Evolutionary conservation across 2,113 vertebrate genomes (phyloP), one percentile per base, ranked within the genome.

Genomic region (Paraplagusia blochii): DNA sequence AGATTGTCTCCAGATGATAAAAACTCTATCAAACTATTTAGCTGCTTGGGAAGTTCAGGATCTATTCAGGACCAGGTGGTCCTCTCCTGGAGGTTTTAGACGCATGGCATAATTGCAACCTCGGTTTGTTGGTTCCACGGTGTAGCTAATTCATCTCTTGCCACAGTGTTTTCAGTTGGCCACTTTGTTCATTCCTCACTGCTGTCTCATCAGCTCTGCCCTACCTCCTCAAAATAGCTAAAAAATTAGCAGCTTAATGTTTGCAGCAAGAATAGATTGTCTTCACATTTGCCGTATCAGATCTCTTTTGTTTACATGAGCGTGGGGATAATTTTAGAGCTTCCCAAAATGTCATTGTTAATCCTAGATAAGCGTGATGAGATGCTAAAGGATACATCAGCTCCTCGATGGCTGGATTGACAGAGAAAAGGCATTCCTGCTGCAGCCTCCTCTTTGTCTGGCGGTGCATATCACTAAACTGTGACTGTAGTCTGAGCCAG

Each of bases 221-320:
- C 43, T 66, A 15, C 56, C 53, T 78, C 66, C 59, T 44, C 40
- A 65, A 58, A 59, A 82, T 74, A 72, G 72, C 67, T 71, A 68
- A 83, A 76, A 83, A 72, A 40, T 11, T 54, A 46, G n/a, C 35
- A 46, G 42, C 33, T 62, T 42, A 12, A 39, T 60, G 69, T 74
- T 74, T 76, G 77, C 72, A 58, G 11, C 47, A 61, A 51, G 53
- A 63, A 72, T 15, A 19, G 56, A 71, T 38, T 56, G 46, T 55
- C 63, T 59, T 61, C 60, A 52, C 46, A 53, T 63, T 56, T 63
- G 39, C 51, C 17, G 11, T 64, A 65, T 75, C 53, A 58, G 66
- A 57, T 51, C 11, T 39, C 4, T 13, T 40, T 11, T 14, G n/a
- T 39, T 42, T 29, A 29, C 22, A 39, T 22, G 54, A 44, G n/a